Evolutionary conservation across 2,888 invertebrate species (phyloP).

Genomic region (Hirtodrosophila histrioides): DNA sequence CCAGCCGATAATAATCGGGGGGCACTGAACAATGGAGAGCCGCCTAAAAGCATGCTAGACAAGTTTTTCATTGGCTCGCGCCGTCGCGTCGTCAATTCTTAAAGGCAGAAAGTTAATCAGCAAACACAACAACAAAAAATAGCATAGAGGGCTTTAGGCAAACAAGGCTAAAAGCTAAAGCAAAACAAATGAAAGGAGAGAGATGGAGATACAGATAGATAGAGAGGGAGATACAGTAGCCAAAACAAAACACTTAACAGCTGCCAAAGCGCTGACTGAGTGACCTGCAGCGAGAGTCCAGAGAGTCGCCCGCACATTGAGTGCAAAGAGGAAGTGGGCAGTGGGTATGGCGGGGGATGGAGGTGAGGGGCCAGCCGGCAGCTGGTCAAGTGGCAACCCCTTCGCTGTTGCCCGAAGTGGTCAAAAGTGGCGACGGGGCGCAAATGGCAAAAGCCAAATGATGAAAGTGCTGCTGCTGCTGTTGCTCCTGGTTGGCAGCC

Average conservation of each 20-base stretch:
- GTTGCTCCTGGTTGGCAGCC: constrained; percentile 10
- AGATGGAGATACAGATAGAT: not conserved
- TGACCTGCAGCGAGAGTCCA: constrained; percentile 60
- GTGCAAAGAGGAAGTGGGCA: not conserved
- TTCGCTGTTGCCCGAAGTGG: constrained; percentile 63
- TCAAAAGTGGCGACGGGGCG: constrained; percentile 69
- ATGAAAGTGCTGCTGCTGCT: constrained; percentile 65
- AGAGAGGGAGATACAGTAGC: constrained; percentile 22
- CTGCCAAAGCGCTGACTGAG: constrained; percentile 68
- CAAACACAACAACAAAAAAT: constrained; percentile 28
- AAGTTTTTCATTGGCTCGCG: constrained; percentile 29
- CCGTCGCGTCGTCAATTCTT: constrained; percentile 26
- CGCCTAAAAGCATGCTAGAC: constrained; percentile 20
- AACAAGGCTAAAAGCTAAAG: constrained; percentile 22
- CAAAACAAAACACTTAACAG: constrained; percentile 69
- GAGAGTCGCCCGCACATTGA: constrained; percentile 24
- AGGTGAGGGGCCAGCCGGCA: constrained; percentile 15
- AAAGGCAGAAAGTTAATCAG: constrained; percentile 54
- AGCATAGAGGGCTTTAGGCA: constrained; percentile 19
- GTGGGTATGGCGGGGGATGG: not conserved
- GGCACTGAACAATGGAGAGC: not conserved
- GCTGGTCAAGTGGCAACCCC: constrained; percentile 70
- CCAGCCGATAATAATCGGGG: constrained; percentile 12
- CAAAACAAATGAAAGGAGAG: constrained; percentile 9
- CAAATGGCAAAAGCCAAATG: constrained; percentile 78